Evolutionary conservation across 2,113 vertebrate species (phyloP).

Genomic region (Vulpes ferrilata): DNA sequence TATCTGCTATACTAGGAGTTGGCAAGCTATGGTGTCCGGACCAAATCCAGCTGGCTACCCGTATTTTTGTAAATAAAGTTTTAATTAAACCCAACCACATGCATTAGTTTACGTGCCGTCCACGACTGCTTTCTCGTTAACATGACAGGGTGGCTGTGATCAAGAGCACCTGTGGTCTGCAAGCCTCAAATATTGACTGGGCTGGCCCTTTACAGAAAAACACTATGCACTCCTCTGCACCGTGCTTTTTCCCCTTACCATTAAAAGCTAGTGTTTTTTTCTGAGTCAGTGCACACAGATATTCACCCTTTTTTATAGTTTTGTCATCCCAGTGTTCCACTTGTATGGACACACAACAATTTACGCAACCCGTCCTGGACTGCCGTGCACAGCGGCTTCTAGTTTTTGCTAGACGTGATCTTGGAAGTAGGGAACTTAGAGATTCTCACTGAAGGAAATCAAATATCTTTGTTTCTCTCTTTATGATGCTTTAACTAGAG

Average conservation of each 20-base stretch:
- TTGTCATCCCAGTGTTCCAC: neutral
- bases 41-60: neutral
- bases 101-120: neutral
- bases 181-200: neutral
- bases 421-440: neutral
- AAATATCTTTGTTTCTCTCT: neutral
- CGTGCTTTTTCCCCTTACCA: neutral
- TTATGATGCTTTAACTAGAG: conserved; percentile 2
- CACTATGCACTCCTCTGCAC: neutral
- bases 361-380: neutral
- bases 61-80: neutral
- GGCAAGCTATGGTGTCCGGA: neutral
- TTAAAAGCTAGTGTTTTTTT: no score
- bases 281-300: accelerated
- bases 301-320: neutral
- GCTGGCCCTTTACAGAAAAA: neutral
- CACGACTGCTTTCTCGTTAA: neutral
- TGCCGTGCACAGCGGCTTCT: neutral
- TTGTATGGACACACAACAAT: accelerated
- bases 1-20: neutral
- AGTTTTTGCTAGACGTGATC: neutral
- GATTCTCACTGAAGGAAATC: neutral
- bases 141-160: neutral
- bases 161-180: neutral
- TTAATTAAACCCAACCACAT: neutral